Evolutionary conservation across 1,140 invertebrate species (phyloP).

Genomic region (Chelonus insularis): DNA sequence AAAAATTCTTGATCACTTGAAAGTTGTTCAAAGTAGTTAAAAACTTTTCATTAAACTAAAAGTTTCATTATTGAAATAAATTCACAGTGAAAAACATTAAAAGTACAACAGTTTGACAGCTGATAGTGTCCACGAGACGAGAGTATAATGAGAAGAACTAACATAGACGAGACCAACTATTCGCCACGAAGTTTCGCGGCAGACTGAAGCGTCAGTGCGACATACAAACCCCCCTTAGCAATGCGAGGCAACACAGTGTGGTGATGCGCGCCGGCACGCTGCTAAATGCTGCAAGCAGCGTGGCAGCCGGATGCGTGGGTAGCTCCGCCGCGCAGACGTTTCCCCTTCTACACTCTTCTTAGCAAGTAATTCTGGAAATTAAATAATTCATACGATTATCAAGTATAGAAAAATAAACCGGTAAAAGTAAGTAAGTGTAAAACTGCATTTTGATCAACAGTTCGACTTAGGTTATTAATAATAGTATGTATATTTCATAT

Average conservation of each 20-base stretch:
- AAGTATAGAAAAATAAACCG: too few relatives aligned
- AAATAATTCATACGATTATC: too few relatives aligned
- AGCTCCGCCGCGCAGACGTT: constrained; percentile 18
- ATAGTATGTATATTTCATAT: too few relatives aligned
- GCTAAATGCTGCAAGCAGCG: constrained; percentile 23
- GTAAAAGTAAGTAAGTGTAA: too few relatives aligned
- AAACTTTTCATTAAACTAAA: too few relatives aligned
- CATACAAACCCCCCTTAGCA: constrained; percentile 14
- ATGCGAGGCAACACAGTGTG: constrained; percentile 21
- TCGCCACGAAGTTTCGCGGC: constrained; percentile 33
- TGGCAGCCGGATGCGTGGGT: constrained; percentile 27
- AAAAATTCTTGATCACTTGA: too few relatives aligned
- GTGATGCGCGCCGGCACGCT: constrained; percentile 24
- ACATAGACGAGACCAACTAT: background rate
- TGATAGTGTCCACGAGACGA: constrained; percentile 13
- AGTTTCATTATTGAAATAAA: too few relatives aligned
- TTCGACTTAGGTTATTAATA: too few relatives aligned
- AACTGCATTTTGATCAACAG: too few relatives aligned
- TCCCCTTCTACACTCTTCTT: too few relatives aligned
- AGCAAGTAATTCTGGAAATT: background rate
- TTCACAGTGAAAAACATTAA: too few relatives aligned
- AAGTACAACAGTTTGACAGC: constrained; percentile 17
- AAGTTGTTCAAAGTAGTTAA: too few relatives aligned
- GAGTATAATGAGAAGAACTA: background rate
- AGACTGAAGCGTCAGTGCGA: constrained; percentile 26